A percentile compares a stretch with the other conserved stretches of the same genome.
These are phyloP conservation scores for Chelonia mydas DNA, from an alignment of 2,797 vertebrate genomes.

Conservation along the genomic window DNA sequence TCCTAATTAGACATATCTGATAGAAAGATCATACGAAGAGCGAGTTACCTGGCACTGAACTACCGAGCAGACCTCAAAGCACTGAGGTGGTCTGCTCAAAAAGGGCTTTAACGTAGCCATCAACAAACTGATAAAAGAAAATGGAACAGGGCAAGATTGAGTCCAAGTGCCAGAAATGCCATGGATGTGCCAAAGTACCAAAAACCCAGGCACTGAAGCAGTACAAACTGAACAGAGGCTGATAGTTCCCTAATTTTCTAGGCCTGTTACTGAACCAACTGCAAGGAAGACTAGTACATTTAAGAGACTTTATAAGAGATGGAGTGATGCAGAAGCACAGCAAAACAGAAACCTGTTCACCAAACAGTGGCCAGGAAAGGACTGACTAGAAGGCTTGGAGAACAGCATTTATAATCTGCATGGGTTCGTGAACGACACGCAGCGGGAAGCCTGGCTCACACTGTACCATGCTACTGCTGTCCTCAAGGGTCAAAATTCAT, in stretches of 20 bases:
- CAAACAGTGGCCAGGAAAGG: fast-evolving
- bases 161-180: neutral
- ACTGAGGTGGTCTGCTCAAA: neutral
- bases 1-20: neutral
- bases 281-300: fast-evolving
- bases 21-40: neutral
- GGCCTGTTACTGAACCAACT: neutral
- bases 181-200: neutral
- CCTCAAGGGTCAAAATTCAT: neutral
- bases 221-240: neutral
- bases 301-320: neutral
- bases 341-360: neutral
- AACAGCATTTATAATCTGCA: neutral
- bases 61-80: neutral
- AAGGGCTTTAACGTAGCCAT: neutral
- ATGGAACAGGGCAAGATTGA: neutral
- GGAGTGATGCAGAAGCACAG: neutral
- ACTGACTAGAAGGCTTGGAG: neutral
- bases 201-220: neutral
- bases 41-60: neutral
- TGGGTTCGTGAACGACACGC: neutral
- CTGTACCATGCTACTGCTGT: neutral
- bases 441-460: neutral
- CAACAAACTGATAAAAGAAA: neutral
- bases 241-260: neutral